A percentile compares a stretch with the other conserved stretches of the same genome.
Evolutionary conservation across 2,888 invertebrate species (phyloP).

Genomic region (Orthonychiurus folsomi): DNA sequence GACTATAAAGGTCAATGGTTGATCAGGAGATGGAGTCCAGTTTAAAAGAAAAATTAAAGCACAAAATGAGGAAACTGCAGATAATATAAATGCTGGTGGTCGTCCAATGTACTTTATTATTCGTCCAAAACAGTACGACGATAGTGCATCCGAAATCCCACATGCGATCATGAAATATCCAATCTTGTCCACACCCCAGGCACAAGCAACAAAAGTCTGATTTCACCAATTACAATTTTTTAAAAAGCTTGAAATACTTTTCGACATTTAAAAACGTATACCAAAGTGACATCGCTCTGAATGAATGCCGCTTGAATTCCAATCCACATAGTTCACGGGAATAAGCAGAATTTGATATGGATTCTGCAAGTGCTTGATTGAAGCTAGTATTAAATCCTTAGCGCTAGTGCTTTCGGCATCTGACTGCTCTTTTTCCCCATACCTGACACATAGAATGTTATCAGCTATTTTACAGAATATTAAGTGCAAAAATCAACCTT

Average conservation of each 20-base stretch:
- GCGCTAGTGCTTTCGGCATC: not conserved
- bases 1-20: constrained; percentile 71
- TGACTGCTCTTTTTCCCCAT: not conserved
- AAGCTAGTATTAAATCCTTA: not conserved
- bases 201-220: constrained; percentile 74
- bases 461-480: too few relatives aligned
- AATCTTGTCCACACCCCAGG: constrained; percentile 79
- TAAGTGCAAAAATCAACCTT: not conserved
- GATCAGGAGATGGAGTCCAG: constrained; percentile 76
- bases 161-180: constrained; percentile 97
- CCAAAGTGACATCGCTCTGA: constrained; percentile 4
- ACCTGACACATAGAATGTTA: not conserved
- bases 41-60: constrained; percentile 70
- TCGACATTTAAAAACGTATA: not conserved
- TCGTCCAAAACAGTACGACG: constrained; percentile 81
- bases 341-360: constrained; percentile 9
- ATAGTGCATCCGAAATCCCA: constrained; percentile 84
- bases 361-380: constrained; percentile 10
- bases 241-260: not conserved
- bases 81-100: constrained; percentile 62
- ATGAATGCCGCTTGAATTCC: constrained; percentile 8
- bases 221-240: not conserved
- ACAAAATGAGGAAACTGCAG: constrained; percentile 63
- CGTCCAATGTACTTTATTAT: constrained; percentile 87
- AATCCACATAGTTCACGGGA: constrained; percentile 3